Percentiles rank a stretch among this genome's conserved stretches.
Evolutionary conservation across 2,797 vertebrate species (phyloP).

Genomic region (Pristis pectinata): DNA sequence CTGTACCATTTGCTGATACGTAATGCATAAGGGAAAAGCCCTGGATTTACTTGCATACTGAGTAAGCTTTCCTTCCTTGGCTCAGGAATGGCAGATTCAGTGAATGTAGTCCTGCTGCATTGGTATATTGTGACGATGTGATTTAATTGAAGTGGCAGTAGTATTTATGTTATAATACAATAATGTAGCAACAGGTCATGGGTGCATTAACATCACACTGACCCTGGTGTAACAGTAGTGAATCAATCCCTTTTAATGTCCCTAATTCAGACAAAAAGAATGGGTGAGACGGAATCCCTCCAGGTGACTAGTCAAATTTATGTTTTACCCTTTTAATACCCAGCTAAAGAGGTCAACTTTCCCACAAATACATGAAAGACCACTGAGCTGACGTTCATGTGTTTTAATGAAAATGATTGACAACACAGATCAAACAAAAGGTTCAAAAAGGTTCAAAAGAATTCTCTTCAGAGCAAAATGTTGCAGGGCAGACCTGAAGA

Average conservation of each 20-base stretch:
- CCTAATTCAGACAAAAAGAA: slow-evolving; percentile 21
- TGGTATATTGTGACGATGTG: not conserved
- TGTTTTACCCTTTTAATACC: slow-evolving; percentile 33
- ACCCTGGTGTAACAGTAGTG: slow-evolving; percentile 1
- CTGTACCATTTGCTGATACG: not conserved
- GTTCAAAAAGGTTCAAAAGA: slow-evolving; percentile 30
- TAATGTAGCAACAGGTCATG: not conserved
- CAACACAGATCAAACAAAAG: slow-evolving; percentile 36
- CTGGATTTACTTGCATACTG: not conserved
- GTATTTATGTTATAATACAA: slow-evolving; percentile 24
- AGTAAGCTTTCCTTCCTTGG: not conserved
- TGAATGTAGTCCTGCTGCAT: not conserved
- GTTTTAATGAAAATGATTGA: slow-evolving; percentile 37
- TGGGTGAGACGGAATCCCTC: slow-evolving; percentile 11
- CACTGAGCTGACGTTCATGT: slow-evolving; percentile 31
- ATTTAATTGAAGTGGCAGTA: slow-evolving; percentile 1
- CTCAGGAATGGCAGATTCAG: not conserved
- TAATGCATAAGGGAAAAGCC: not conserved
- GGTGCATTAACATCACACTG: not conserved
- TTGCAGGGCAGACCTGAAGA: slow-evolving; percentile 36
- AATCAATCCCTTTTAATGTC: slow-evolving; percentile 12
- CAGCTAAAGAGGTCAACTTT: slow-evolving; percentile 35
- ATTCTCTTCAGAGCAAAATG: slow-evolving; percentile 30
- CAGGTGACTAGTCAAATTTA: slow-evolving; percentile 15
- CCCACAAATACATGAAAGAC: slow-evolving; percentile 36